Percentiles rank a stretch among this genome's conserved stretches.
Conservation (phyloP, 1,140 invertebrate species). For the Cydia fagiglandana region DNA sequence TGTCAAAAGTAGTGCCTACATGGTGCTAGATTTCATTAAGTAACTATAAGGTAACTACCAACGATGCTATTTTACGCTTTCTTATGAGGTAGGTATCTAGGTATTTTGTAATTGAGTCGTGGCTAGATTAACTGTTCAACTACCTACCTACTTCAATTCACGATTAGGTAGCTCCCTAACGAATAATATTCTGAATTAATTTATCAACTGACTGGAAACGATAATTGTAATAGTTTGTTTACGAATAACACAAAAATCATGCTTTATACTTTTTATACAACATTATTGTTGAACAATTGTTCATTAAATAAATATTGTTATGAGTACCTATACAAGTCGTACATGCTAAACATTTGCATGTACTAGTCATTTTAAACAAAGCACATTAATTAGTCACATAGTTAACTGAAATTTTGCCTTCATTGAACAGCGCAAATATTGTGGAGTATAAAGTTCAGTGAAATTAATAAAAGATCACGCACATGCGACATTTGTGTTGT, state of each 20-base stretch:
- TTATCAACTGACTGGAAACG: slow-evolving; percentile 45
- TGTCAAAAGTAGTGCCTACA: slow-evolving; percentile 22
- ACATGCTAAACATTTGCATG: slow-evolving; percentile 53
- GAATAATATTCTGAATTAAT: slow-evolving; percentile 31
- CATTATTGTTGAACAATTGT: slow-evolving; percentile 59
- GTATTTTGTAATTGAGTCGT: slow-evolving; percentile 13
- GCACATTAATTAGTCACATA: slow-evolving; percentile 70
- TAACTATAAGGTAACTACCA: slow-evolving; percentile 12
- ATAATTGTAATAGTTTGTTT: slow-evolving; percentile 43
- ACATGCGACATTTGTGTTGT: slow-evolving; percentile 64
- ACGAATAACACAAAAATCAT: slow-evolving; percentile 51
- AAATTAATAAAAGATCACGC: slow-evolving; percentile 71
- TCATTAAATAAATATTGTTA: slow-evolving; percentile 56
- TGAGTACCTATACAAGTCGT: slow-evolving; percentile 46
- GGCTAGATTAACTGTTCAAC: slow-evolving; percentile 12
- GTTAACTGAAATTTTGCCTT: slow-evolving; percentile 65
- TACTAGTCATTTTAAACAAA: slow-evolving; percentile 68
- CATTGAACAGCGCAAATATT: slow-evolving; percentile 67
- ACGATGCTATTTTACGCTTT: slow-evolving; percentile 25
- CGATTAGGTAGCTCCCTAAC: slow-evolving; percentile 23
- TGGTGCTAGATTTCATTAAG: slow-evolving; percentile 3
- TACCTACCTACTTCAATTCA: slow-evolving; percentile 7
- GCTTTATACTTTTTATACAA: slow-evolving; percentile 67
- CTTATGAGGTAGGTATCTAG: background rate
- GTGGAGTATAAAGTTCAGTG: slow-evolving; percentile 65